Percentiles rank a stretch among this genome's conserved stretches.
These are phyloP conservation scores for Cichlasoma orientale DNA, from an alignment of 2,797 vertebrate species.

Conservation along the genomic window DNA sequence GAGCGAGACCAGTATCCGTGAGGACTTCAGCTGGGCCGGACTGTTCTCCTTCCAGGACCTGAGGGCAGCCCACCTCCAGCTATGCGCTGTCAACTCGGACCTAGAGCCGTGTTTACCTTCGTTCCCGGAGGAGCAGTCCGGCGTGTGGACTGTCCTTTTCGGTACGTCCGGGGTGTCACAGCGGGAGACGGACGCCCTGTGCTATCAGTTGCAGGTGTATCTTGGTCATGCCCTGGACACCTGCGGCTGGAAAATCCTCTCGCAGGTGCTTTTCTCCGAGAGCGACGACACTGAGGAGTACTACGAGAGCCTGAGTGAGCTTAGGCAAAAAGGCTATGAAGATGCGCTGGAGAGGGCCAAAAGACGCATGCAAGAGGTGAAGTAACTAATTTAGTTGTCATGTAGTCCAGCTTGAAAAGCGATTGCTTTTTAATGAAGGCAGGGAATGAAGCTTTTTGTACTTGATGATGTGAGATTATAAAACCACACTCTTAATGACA, in stretches of 20 bases:
- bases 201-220: constrained; percentile 92
- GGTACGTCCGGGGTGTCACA: constrained; percentile 80
- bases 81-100: constrained; percentile 93
- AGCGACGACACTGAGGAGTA: constrained; percentile 94
- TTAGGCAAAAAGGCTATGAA: constrained; percentile 92
- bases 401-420: too few species aligned
- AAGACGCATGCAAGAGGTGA: constrained; percentile 90
- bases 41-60: constrained; percentile 96
- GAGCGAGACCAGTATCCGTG: constrained; percentile 56
- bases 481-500: not conserved
- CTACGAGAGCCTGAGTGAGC: constrained; percentile 95
- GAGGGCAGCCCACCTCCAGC: constrained; percentile 88
- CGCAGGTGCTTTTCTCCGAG: constrained; percentile 93
- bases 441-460: not conserved
- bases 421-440: not conserved
- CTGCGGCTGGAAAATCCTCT: constrained; percentile 97
- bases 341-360: constrained; percentile 90
- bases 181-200: constrained; percentile 87
- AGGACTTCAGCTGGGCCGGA: constrained; percentile 96
- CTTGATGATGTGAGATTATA: not conserved
- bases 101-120: constrained; percentile 90
- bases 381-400: not conserved
- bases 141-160: constrained; percentile 93
- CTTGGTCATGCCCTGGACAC: constrained; percentile 94
- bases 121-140: constrained; percentile 91